Conservation (phyloP, 1,140 invertebrate genomes). For the Eriosoma lanigerum region DNA sequence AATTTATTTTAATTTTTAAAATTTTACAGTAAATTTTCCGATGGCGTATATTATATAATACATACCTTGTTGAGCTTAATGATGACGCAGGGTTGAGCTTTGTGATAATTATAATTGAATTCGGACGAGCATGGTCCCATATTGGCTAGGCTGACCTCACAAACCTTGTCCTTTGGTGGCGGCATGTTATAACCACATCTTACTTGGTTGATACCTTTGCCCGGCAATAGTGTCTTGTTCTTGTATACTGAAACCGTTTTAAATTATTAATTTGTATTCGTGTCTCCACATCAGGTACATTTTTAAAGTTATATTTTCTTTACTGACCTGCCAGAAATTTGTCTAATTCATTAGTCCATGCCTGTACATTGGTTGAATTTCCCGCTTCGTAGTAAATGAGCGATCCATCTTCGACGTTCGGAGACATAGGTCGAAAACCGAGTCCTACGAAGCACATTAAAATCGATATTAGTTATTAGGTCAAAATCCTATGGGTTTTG, state of each 20-base stretch:
- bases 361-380: slow-evolving; percentile 66
- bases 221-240: slow-evolving; percentile 27
- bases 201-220: slow-evolving; percentile 62
- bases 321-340: slow-evolving; percentile 73
- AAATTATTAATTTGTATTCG: neutral
- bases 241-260: slow-evolving; percentile 20
- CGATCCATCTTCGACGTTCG: slow-evolving; percentile 73
- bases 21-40: too few relatives aligned
- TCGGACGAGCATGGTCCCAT: slow-evolving; percentile 68
- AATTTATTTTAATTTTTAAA: too few relatives aligned
- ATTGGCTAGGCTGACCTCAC: slow-evolving; percentile 66
- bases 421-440: slow-evolving; percentile 82
- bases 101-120: slow-evolving; percentile 70
- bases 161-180: slow-evolving; percentile 67
- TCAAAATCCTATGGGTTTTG: too few relatives aligned
- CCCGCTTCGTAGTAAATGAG: slow-evolving; percentile 77
- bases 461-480: too few relatives aligned
- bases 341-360: slow-evolving; percentile 70
- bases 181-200: slow-evolving; percentile 68
- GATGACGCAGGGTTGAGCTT: slow-evolving; percentile 77
- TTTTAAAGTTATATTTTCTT: neutral
- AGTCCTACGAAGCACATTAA: slow-evolving; percentile 63
- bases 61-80: slow-evolving; percentile 83
- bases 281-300: too few relatives aligned
- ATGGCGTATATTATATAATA: too few relatives aligned